phyloP scores from a whole-genome alignment of 2,113 vertebrate species.

The Anoplopoma fimbria region DNA sequence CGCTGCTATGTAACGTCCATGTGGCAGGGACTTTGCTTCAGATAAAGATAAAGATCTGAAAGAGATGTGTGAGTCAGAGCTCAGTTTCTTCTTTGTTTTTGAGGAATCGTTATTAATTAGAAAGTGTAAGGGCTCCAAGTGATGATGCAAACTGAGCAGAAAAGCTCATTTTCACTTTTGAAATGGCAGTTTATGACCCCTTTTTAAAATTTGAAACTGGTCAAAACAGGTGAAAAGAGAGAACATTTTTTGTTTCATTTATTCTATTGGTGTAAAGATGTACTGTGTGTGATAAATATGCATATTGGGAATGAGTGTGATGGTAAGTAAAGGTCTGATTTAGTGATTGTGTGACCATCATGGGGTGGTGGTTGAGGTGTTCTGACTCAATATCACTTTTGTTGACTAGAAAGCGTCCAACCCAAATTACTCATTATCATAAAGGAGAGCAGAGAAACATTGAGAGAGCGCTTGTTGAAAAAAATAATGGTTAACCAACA shows the following conservation, averaged over 20 bases:
- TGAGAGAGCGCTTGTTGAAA: not conserved
- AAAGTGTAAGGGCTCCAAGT: not conserved
- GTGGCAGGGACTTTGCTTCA: not conserved
- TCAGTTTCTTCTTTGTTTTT: slow-evolving; percentile 21
- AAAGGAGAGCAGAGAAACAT: not conserved
- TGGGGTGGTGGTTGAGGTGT: not conserved
- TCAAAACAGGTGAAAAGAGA: not conserved
- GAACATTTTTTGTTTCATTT: not conserved
- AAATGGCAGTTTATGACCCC: not conserved
- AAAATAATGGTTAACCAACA: not conserved
- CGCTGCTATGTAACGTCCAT: not conserved
- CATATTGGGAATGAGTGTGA: not conserved
- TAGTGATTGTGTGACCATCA: not conserved
- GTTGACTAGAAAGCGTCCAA: not conserved
- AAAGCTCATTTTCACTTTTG: not conserved
- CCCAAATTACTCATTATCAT: not conserved
- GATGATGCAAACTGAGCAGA: too few species aligned
- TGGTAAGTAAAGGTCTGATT: not conserved
- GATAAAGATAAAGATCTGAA: slow-evolving; percentile 28
- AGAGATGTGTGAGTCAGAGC: not conserved
- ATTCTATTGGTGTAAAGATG: not conserved
- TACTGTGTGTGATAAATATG: too few species aligned
- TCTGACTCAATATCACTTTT: not conserved
- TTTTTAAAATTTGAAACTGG: not conserved
- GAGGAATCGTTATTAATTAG: not conserved